These are phyloP conservation scores for Plagodis dolabraria DNA, from an alignment of 2,888 invertebrate genomes.

Conservation along the genomic window DNA sequence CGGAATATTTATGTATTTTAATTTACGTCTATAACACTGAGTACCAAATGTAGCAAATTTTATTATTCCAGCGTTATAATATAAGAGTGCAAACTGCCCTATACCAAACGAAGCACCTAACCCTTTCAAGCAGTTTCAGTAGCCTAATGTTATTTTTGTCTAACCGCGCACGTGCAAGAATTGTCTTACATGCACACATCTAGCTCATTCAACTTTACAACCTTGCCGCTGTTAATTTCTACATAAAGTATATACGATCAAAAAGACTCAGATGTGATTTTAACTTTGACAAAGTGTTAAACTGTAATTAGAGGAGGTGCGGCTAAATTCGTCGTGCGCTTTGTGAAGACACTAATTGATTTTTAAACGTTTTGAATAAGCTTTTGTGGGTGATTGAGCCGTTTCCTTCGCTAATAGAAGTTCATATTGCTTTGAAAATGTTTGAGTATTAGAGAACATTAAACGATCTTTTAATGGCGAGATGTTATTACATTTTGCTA, in stretches of 20 bases:
- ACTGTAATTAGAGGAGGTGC: background rate
- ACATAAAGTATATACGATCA: background rate
- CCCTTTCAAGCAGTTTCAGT: constrained; percentile 58
- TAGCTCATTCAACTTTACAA: background rate
- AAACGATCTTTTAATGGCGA: constrained; percentile 2
- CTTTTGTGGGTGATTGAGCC: constrained; percentile 63
- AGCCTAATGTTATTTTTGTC: constrained; percentile 76
- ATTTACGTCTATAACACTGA: too few species aligned
- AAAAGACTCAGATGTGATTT: background rate
- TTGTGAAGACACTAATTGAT: constrained; percentile 64
- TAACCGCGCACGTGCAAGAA: constrained; percentile 59
- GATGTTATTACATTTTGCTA: constrained; percentile 1
- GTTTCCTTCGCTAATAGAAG: constrained; percentile 35
- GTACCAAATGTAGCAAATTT: too few species aligned
- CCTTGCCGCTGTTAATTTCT: constrained; percentile 10
- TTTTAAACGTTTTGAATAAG: constrained; percentile 66
- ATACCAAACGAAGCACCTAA: constrained; percentile 27
- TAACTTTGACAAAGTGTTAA: constrained; percentile 12
- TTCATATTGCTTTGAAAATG: constrained; percentile 18
- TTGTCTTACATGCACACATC: constrained; percentile 24
- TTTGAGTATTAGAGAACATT: constrained; percentile 15
- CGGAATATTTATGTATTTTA: too few species aligned
- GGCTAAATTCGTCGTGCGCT: constrained; percentile 28
- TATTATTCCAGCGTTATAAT: too few species aligned
- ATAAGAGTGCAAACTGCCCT: background rate